Percentiles rank a stretch among this genome's conserved stretches.
These are phyloP conservation scores for Doryteuthis pealeii DNA, from an alignment of 1,140 invertebrate species.

Conservation along the genomic window DNA sequence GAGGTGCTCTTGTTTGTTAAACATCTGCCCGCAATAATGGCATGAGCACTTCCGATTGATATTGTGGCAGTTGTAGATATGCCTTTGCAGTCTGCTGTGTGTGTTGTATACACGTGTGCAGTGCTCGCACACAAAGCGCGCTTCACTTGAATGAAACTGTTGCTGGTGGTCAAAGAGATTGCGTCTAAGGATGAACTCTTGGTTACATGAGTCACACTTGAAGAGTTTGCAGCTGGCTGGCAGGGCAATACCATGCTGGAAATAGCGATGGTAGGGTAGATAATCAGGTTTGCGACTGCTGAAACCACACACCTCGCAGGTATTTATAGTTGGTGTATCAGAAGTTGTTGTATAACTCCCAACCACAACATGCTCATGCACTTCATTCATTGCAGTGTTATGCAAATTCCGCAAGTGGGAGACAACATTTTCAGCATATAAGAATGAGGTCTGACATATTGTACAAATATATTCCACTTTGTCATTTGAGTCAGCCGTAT, in stretches of 20 bases:
- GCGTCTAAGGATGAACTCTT: not conserved
- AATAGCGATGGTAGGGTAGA: not conserved
- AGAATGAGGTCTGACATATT: not conserved
- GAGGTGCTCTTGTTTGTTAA: not conserved
- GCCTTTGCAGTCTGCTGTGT: not conserved
- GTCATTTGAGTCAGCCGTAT: not conserved
- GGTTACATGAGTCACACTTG: not conserved
- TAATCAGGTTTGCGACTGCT: not conserved
- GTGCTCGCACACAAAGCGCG: not conserved
- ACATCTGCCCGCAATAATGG: not conserved
- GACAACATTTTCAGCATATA: not conserved
- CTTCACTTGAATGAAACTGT: not conserved
- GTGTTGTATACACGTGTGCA: not conserved
- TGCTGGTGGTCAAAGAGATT: not conserved
- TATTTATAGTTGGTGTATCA: not conserved
- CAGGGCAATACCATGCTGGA: not conserved
- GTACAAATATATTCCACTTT: slow-evolving; percentile 7
- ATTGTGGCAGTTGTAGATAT: slow-evolving; percentile 3
- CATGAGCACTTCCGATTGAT: not conserved
- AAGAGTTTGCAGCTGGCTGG: not conserved
- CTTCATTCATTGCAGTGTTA: not conserved
- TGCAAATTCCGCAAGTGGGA: not conserved
- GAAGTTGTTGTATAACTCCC: not conserved
- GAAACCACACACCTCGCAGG: not conserved
- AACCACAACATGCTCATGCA: not conserved